A percentile compares a stretch with the other conserved stretches of the same genome.
These are phyloP conservation scores for Drosophila suboccidentalis DNA, from an alignment of 2,888 invertebrate species.

Conservation along the genomic window DNA sequence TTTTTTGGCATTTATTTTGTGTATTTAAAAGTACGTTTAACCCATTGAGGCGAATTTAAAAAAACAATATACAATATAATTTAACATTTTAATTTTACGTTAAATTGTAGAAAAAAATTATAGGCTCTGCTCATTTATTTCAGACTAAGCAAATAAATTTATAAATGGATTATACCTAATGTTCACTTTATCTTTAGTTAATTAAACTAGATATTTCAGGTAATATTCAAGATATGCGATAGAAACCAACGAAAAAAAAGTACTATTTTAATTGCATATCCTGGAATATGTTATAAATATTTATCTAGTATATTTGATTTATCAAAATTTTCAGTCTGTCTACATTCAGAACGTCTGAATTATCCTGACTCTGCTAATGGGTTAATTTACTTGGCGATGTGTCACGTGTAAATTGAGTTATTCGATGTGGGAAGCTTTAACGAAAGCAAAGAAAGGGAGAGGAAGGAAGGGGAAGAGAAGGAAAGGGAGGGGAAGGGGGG, in stretches of 20 bases:
- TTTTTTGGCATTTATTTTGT: neutral
- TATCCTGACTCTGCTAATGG: constrained; percentile 40
- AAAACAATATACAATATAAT: too few relatives aligned
- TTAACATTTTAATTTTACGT: too few relatives aligned
- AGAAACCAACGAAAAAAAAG: too few relatives aligned
- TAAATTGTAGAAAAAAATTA: too few relatives aligned
- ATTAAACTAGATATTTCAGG: too few relatives aligned
- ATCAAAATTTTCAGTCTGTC: neutral
- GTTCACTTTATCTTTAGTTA: too few relatives aligned
- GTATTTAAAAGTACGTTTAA: neutral
- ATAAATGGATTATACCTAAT: too few relatives aligned
- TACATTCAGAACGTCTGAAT: constrained; percentile 9
- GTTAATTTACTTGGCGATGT: constrained; percentile 69
- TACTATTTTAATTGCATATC: neutral
- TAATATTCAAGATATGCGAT: too few relatives aligned
- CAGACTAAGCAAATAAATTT: too few relatives aligned
- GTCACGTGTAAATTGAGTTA: constrained; percentile 82
- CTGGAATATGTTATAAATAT: neutral
- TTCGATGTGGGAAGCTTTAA: constrained; percentile 31
- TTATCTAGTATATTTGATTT: neutral
- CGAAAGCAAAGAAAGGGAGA: neutral
- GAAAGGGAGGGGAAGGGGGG: neutral
- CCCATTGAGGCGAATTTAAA: neutral
- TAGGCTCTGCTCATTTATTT: too few relatives aligned
- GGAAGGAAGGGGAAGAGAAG: neutral